Conservation (phyloP, 2,113 vertebrate species). For the Saimiri boliviensis region DNA sequence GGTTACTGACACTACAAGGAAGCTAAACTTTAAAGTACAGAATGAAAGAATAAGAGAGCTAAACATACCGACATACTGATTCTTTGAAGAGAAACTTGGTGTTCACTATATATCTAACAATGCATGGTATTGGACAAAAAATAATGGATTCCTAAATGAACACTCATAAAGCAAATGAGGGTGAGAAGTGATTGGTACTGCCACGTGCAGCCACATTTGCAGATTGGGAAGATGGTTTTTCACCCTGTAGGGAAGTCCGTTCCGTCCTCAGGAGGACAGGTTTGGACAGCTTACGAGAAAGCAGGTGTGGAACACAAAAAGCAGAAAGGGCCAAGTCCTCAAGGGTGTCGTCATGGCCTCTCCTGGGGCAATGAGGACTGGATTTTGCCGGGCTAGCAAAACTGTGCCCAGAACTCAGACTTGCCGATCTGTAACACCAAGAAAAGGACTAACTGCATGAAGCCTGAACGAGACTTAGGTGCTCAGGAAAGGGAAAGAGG, state of each 20-base stretch:
- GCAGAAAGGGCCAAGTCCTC: neutral
- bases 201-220: neutral
- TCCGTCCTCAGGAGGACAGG: neutral
- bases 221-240: neutral
- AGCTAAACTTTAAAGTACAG: no score
- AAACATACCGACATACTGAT: no score
- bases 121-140: neutral
- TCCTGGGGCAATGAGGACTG: neutral
- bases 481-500: neutral
- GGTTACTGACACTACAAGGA: no score
- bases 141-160: neutral
- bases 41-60: no score
- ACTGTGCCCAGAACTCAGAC: neutral
- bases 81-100: no score
- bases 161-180: neutral
- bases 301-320: neutral
- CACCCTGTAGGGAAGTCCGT: neutral
- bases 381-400: neutral
- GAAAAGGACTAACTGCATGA: neutral
- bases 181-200: neutral
- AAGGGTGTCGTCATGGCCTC: neutral
- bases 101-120: no score
- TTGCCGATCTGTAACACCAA: neutral
- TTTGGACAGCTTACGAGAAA: neutral
- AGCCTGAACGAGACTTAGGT: neutral